Conservation (phyloP, 2,113 vertebrate genomes). For the Cyphomyrus plagiostoma region DNA sequence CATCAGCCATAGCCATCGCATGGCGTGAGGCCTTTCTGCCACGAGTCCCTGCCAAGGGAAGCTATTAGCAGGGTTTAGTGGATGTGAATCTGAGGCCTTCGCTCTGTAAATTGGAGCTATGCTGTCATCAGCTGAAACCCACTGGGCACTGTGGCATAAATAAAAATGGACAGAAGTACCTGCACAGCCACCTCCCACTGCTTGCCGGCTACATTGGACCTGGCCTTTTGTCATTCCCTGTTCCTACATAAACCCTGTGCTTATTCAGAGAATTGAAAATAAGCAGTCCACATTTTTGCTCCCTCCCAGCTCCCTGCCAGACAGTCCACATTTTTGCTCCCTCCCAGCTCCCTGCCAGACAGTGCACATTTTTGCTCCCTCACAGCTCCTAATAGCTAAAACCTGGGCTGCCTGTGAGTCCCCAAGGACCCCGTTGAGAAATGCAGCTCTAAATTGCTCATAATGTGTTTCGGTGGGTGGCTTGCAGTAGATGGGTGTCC, state of each 20-base stretch:
- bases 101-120: not conserved
- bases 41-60: conserved; percentile 21
- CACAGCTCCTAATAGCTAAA: too few relatives aligned
- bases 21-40: conserved; percentile 27
- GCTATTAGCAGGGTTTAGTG: conserved; percentile 34
- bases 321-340: too few relatives aligned
- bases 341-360: too few relatives aligned
- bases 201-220: not conserved
- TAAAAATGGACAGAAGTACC: not conserved
- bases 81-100: conserved; percentile 30
- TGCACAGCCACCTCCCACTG: not conserved
- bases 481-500: too few relatives aligned
- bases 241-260: not conserved
- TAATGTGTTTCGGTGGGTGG: too few relatives aligned
- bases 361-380: too few relatives aligned
- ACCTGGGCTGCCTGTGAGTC: too few relatives aligned
- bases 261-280: not conserved
- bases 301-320: too few relatives aligned
- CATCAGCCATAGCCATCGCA: conserved; percentile 30
- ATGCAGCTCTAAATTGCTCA: too few relatives aligned
- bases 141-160: conserved; percentile 9
- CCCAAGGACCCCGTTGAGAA: too few relatives aligned
- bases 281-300: not conserved
- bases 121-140: conserved; percentile 12
- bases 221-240: not conserved